Percentiles rank a stretch among this genome's conserved stretches.
Conservation (phyloP, 1,140 invertebrate species). For the Protaetia brevitarsis region DNA sequence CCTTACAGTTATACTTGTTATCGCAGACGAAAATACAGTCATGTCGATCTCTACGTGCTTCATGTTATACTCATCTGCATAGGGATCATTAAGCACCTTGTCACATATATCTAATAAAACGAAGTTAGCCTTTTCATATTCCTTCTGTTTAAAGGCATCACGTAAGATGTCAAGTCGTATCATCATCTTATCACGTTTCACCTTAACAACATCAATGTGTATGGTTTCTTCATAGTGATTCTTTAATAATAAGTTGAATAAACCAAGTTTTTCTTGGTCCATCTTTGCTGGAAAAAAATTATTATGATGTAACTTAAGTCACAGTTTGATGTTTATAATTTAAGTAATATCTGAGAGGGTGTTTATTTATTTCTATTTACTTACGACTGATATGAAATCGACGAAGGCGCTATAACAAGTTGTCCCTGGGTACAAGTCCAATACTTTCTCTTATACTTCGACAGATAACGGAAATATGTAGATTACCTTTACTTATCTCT, state of each 20-base stretch:
- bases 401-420: neutral
- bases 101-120: neutral
- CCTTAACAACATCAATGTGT: neutral
- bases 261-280: neutral
- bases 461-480: neutral
- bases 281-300: neutral
- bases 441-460: neutral
- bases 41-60: neutral
- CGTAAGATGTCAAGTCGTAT: neutral
- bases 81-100: neutral
- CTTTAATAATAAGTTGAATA: neutral
- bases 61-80: neutral
- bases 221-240: neutral
- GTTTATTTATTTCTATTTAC: neutral
- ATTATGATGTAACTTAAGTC: too few species aligned
- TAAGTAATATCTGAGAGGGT: too few species aligned
- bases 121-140: neutral
- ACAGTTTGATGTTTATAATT: too few species aligned
- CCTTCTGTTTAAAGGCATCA: neutral
- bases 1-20: neutral
- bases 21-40: neutral
- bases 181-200: neutral
- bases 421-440: neutral
- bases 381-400: neutral
- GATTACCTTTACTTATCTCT: neutral